Conservation (phyloP, 2,113 vertebrate species). For the Amblyornis subalaris region DNA sequence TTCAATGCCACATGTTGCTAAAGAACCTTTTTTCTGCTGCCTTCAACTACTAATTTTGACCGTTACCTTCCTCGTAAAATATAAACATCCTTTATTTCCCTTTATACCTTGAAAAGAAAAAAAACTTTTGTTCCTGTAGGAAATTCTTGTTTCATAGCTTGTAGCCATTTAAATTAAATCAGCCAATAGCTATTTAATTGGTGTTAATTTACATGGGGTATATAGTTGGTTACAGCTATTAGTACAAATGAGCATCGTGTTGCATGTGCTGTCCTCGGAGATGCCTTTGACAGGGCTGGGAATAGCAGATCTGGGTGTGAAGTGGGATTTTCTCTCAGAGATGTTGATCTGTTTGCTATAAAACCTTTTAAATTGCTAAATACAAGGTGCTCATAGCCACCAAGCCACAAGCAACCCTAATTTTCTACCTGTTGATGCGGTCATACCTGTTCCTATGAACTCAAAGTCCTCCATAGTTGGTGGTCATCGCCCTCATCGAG, state of each 20-base stretch:
- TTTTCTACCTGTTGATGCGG: not conserved
- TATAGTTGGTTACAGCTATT: not conserved
- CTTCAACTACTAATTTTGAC: not conserved
- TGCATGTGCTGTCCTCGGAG: not conserved
- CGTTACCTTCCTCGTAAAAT: not conserved
- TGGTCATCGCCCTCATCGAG: not conserved
- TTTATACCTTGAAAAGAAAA: not conserved
- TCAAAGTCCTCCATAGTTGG: not conserved
- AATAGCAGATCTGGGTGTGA: not conserved
- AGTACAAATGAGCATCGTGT: not conserved
- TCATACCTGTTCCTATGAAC: not conserved
- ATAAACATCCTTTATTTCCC: not conserved
- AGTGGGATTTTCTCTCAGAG: not conserved
- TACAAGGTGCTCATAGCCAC: not conserved
- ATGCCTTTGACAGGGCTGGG: not conserved
- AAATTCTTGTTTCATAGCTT: not conserved
- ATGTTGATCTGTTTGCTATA: not conserved
- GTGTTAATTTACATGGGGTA: not conserved
- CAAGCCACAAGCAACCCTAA: not conserved
- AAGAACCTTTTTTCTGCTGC: not conserved
- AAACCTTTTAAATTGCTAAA: slow-evolving; percentile 8
- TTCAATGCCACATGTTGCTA: not conserved
- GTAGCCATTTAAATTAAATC: not conserved
- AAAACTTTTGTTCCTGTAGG: not conserved
- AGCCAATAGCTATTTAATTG: not conserved